Percentiles rank a stretch among this genome's conserved stretches.
Evolutionary conservation across 37 sponge, comb jelly and placozoan species (phyloP).

Genomic region (Bolinopsis microptera): DNA sequence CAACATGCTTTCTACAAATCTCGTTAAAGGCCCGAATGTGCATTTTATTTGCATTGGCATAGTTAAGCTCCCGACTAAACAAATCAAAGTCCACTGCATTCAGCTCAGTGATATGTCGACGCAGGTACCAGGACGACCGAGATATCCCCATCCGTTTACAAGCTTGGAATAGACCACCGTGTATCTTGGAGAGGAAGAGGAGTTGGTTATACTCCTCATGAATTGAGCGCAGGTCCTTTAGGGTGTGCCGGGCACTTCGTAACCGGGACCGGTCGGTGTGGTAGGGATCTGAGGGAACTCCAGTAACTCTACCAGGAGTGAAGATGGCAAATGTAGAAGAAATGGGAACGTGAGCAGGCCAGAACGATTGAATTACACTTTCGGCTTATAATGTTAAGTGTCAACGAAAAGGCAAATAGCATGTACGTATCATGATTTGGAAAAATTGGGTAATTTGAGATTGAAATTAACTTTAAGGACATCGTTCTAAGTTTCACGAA

Average conservation of each 20-base stretch:
- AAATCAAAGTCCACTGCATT: neutral
- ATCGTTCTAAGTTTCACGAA: neutral
- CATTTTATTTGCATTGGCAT: neutral
- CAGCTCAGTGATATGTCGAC: neutral
- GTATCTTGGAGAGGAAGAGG: neutral
- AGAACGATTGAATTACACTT: too few species aligned
- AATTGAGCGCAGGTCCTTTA: neutral
- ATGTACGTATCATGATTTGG: too few species aligned
- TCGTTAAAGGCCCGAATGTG: neutral
- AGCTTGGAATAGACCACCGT: neutral
- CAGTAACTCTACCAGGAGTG: neutral
- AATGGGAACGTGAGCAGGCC: too few species aligned
- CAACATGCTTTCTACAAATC: neutral
- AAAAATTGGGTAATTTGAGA: too few species aligned
- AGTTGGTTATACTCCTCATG: neutral
- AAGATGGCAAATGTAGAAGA: too few species aligned
- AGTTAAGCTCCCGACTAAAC: neutral
- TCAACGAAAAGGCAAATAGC: too few species aligned
- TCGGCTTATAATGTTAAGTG: too few species aligned
- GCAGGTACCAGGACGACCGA: neutral
- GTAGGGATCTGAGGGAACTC: neutral
- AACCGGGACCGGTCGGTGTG: too few species aligned
- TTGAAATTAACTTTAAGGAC: too few species aligned
- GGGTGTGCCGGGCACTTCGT: neutral
- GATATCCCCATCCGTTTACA: neutral